A percentile compares a stretch with the other conserved stretches of the same genome.
Conservation (phyloP, 2,797 vertebrate genomes). For the Melanotaenia maccullochi region DNA sequence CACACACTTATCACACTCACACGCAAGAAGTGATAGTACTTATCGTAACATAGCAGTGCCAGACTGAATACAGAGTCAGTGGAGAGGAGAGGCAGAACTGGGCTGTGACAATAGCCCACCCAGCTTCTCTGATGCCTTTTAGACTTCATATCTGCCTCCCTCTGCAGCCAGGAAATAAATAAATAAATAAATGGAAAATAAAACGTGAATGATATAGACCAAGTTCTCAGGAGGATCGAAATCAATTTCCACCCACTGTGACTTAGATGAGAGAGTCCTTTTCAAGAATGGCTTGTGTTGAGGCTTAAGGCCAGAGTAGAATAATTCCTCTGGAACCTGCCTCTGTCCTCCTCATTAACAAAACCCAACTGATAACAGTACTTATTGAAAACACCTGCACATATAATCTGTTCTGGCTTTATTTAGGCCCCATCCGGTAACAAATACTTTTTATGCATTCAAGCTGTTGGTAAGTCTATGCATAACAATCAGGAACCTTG, state of each 20-base stretch:
- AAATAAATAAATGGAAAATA: constrained; percentile 29
- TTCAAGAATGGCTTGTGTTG: constrained; percentile 44
- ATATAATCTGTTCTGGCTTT: constrained; percentile 44
- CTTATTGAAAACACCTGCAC: constrained; percentile 53
- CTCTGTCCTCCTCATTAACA: constrained; percentile 56
- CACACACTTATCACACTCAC: constrained; percentile 1
- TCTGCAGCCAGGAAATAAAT: constrained; percentile 37
- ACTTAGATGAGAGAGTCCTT: constrained; percentile 58
- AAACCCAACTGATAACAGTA: constrained; percentile 50
- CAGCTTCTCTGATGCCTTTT: constrained; percentile 58
- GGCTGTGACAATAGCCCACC: constrained; percentile 54
- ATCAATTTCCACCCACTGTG: constrained; percentile 61
- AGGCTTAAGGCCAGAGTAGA: constrained; percentile 42
- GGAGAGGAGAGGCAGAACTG: constrained; percentile 48
- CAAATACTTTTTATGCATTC: constrained; percentile 40
- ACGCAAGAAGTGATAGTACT: constrained; percentile 45
- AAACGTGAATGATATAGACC: constrained; percentile 52
- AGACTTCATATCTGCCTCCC: constrained; percentile 61
- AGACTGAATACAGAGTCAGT: constrained; percentile 53
- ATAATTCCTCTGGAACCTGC: constrained; percentile 41
- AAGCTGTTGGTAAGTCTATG: constrained; percentile 33
- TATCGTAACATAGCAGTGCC: constrained; percentile 56
- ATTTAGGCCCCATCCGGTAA: constrained; percentile 22
- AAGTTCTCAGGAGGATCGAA: constrained; percentile 63
- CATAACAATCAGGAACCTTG: constrained; percentile 43